These are phyloP conservation scores for Nasonia vitripennis DNA, from an alignment of 1,140 invertebrate species.

Conservation along the genomic window DNA sequence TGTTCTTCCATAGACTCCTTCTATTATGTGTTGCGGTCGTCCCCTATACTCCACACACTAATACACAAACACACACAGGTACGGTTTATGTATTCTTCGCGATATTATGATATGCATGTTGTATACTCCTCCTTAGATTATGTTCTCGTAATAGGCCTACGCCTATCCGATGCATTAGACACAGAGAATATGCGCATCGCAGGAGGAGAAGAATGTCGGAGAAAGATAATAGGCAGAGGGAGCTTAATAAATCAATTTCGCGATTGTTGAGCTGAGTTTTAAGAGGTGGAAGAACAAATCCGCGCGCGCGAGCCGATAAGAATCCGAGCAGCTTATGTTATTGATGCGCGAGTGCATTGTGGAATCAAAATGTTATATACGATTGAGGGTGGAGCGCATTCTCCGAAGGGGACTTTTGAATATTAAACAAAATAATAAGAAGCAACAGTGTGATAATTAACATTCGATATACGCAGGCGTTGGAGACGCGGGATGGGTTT, in stretches of 20 bases:
- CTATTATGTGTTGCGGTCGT: not conserved
- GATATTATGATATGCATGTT: not conserved
- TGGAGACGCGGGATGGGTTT: not conserved
- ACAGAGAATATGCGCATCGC: not conserved
- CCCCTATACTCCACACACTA: not conserved
- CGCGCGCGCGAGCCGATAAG: not conserved
- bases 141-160: not conserved
- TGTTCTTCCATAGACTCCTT: constrained; percentile 21
- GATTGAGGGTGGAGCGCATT: not conserved
- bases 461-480: constrained; percentile 23
- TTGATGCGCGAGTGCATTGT: constrained; percentile 7
- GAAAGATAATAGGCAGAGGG: not conserved
- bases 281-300: not conserved
- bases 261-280: not conserved
- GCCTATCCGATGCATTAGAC: not conserved
- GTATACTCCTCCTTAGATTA: constrained; percentile 1
- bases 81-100: not conserved
- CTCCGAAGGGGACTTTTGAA: not conserved
- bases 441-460: constrained; percentile 42
- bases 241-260: not conserved
- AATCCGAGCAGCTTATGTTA: not conserved
- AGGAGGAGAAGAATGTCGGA: not conserved
- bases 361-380: not conserved
- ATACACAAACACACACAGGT: not conserved
- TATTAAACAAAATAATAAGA: not conserved